Evolutionary conservation across 2,113 vertebrate species (phyloP).

Genomic region (Tachycineta bicolor): DNA sequence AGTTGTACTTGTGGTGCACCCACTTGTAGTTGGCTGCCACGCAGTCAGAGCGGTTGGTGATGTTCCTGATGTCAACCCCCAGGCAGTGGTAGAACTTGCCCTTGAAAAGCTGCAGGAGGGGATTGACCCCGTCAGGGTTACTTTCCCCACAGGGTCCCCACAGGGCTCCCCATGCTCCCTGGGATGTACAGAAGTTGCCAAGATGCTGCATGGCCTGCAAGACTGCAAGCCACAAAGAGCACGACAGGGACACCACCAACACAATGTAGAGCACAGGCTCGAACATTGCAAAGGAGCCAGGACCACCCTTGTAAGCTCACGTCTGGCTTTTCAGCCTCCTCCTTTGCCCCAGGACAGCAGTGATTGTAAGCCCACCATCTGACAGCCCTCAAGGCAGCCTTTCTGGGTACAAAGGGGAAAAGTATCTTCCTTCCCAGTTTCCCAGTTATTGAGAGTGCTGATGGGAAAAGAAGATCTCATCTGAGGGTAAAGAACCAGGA

Average conservation of each 20-base stretch:
- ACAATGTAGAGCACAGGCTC: background rate
- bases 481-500: conserved; percentile 14
- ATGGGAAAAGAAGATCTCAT: background rate
- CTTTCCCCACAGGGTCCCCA: background rate
- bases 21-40: conserved; percentile 94
- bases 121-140: background rate
- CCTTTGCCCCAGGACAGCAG: background rate
- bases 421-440: background rate
- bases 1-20: conserved; percentile 99
- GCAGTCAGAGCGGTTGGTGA: conserved; percentile 97
- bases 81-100: conserved; percentile 98
- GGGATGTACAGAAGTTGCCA: background rate
- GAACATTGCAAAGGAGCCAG: background rate
- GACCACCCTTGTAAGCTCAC: background rate
- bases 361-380: background rate
- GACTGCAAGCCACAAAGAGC: background rate
- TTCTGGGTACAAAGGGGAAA: background rate
- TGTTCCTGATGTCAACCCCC: conserved; percentile 91
- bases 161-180: background rate
- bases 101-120: conserved; percentile 89
- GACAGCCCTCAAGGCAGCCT: background rate
- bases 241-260: background rate
- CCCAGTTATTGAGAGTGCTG: background rate
- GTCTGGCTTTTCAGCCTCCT: background rate
- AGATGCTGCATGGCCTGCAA: background rate